Evolutionary conservation across 2,113 vertebrate species (phyloP), one percentile per base, ranked within the genome.

Genomic region (Pterophyllum scalare): DNA sequence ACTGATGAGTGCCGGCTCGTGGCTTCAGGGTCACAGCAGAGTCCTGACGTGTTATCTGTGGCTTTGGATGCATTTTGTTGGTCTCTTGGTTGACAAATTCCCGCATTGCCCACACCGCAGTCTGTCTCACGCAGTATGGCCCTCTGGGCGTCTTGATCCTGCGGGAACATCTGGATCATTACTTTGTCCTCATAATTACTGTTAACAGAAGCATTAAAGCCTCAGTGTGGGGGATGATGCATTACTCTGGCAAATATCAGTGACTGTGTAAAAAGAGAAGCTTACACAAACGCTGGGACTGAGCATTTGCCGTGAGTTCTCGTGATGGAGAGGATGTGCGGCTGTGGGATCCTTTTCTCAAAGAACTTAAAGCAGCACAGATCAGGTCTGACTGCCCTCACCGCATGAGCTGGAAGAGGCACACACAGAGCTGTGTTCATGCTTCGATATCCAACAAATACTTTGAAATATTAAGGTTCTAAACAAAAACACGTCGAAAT

Each of bases 221-320:
- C 35, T 78, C 2, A 2, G 10, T 54, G 65, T 72, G 65, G 3
- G 52, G 24, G 17, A 52, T 52, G 13, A 79, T 22, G 7, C 38
- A 64, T 11, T 26, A 75, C 19, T 19, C 6, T 49, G 0, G 24
- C 3, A 0, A 49, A 20, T 20, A 31, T 70, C 0, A 52, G 6
- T 0, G 17, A 20, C 0, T 12, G 43, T 52, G 8, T 52, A 0
- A 70, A 33, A 0, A 22, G 2, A 19, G 4, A n/a, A 49, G 72
- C 81, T 2, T 60, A 83, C 75, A 83, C 62, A 28, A 70, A 72
- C 15, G 26, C 75, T 0, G 24, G 9, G 17, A 8, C 28, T 0
- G 0, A 35, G 33, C 62, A 83, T 11, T 5, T 0, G n/a, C 5
- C 7, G 15, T 43, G 58, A 17, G 75, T 78, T 60, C 60, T 59